Base-by-base conservation (phyloP, 2,888 invertebrate species). In the Drosophila subquinaria region DNA sequence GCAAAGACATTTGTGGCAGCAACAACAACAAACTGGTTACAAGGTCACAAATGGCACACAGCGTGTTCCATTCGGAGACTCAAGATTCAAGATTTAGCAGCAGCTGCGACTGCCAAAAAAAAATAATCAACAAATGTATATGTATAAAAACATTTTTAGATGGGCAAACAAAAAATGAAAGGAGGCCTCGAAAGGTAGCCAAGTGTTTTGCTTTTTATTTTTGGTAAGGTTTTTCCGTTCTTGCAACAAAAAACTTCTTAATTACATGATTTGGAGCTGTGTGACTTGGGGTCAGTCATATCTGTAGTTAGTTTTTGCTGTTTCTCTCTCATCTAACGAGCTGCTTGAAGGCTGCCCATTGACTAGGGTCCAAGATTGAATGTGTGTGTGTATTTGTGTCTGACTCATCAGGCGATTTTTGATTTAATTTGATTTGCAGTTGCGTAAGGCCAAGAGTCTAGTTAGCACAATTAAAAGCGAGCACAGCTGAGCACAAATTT, bases 381-480 rank as follows among this genome's bases (percentile, higher is more conserved):
- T 36, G 35, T 36, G 48, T 60, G n/a, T 15, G 40, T 40, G 15
- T 33, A 6, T 23, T 9, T 38, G 36, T 43, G 43, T 57, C 68
- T 82, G 83, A 84, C 63, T 88, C 83, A 84, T 84, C 85, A 48
- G 77, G 65, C 80, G 66, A 82, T 85, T 81, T 76, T 81, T 76
- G 79, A 69, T 76, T 74, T 70, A 65, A 76, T 84, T 87, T 85
- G 76, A 85, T 80, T 63, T 77, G 68, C 56, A 69, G 63, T 82
- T 82, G 76, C 80, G 73, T 82, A 69, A 84, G 82, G 78, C 80
- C 80, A 66, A 59, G 56, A 59, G 56, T 88, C 81, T 79, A 85
- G 81, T 82, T 87, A 80, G 85, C 82, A 83, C 83, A 84, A 87
- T 87, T 84, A 84, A 80, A 82, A 77, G 74, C 71, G 33, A 67